phyloP scores from a whole-genome alignment of 2,113 vertebrate genomes.

The Pluvialis apricaria region DNA sequence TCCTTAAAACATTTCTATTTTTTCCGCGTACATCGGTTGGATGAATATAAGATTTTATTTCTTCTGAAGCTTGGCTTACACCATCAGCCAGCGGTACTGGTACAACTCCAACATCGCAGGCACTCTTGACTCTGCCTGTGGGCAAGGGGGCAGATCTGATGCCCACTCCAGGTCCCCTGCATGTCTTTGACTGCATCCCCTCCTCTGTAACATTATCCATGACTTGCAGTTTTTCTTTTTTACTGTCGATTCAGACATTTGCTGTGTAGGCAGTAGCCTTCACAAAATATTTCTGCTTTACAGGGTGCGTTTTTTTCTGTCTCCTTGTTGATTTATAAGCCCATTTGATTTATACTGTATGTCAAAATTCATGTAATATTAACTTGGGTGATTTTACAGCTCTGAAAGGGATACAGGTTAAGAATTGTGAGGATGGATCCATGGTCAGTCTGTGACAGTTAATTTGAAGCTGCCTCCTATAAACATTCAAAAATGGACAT shows the following conservation, averaged over 20 bases:
- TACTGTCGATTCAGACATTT: not conserved
- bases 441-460: not conserved
- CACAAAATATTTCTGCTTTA: not conserved
- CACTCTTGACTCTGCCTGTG: not conserved
- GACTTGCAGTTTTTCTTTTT: not conserved
- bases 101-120: not conserved
- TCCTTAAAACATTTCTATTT: not conserved
- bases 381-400: not conserved
- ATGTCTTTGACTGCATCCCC: not conserved
- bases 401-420: not conserved
- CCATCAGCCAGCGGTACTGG: not conserved
- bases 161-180: not conserved
- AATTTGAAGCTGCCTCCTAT: not conserved
- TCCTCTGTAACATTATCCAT: not conserved
- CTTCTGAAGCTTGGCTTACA: not conserved
- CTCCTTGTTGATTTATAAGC: not conserved
- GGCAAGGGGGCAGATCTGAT: not conserved
- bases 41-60: not conserved
- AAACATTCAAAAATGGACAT: not conserved
- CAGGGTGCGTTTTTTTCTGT: not conserved
- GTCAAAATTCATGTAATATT: not conserved
- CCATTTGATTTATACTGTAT: not conserved
- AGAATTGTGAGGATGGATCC: not conserved
- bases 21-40: not conserved
- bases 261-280: not conserved